A percentile compares a stretch with the other conserved stretches of the same genome.
Evolutionary conservation across 2,797 vertebrate genomes (phyloP).

Genomic region (Enteromius fasciolatus): DNA sequence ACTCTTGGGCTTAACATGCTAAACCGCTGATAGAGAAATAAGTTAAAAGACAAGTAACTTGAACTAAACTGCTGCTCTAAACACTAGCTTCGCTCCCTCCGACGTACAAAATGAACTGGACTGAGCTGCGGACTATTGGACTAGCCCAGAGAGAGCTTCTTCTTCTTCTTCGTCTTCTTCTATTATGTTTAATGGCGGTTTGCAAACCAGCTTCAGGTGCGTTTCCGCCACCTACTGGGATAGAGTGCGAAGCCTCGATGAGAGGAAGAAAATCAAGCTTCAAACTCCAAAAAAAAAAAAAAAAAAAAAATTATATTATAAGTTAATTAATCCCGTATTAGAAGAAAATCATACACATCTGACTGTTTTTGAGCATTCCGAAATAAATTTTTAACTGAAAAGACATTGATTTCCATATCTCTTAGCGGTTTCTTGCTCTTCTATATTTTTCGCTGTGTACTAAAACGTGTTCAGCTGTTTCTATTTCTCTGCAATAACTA

Average conservation of each 20-base stretch:
- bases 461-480: background rate
- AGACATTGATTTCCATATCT: background rate
- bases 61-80: background rate
- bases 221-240: background rate
- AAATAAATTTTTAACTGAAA: background rate
- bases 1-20: background rate
- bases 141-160: background rate
- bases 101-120: no score
- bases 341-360: background rate
- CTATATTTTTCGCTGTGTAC: no score
- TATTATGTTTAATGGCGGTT: background rate
- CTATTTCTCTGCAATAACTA: background rate
- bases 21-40: no score
- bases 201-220: background rate
- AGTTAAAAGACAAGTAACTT: background rate
- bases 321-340: background rate
- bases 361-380: background rate
- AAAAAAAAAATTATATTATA: background rate
- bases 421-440: background rate
- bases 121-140: no score
- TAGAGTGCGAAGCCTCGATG: background rate
- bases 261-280: background rate
- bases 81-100: no score
- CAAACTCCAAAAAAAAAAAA: no score
- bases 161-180: background rate